Percentiles rank a stretch among this genome's conserved stretches.
phyloP scores from a whole-genome alignment of 2,113 vertebrate species.

The Isichthys henryi region DNA sequence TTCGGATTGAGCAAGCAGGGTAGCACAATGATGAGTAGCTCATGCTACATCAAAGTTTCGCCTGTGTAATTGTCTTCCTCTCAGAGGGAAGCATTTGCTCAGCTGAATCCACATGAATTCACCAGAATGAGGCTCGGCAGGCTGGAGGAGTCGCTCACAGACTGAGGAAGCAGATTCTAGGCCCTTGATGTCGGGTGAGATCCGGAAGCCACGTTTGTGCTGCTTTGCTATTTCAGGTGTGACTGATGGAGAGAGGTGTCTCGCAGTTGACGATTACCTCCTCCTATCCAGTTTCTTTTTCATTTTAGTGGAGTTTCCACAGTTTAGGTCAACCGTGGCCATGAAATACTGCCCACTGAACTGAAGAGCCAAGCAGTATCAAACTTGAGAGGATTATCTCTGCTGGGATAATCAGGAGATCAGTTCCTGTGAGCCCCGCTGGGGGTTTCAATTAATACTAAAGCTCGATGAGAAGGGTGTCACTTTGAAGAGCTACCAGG shows the following conservation, averaged over 20 bases:
- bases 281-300: neutral
- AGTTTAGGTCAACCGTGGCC: neutral
- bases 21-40: neutral
- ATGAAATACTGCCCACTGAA: neutral
- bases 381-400: constrained; percentile 15
- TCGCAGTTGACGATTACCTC: neutral
- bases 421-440: neutral
- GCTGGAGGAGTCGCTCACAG: neutral
- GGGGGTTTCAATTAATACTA: neutral
- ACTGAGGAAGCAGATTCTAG: neutral
- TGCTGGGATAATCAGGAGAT: constrained; percentile 16
- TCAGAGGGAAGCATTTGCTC: constrained; percentile 10
- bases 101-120: constrained; percentile 14
- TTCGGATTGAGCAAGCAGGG: neutral
- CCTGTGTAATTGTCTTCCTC: constrained; percentile 3
- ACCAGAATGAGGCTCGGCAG: neutral
- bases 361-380: neutral
- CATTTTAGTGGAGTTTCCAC: constrained; percentile 1
- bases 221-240: constrained; percentile 12
- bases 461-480: neutral
- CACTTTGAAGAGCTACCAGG: constrained; percentile 3
- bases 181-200: neutral
- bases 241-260: neutral
- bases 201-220: neutral
- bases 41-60: constrained; percentile 7